A percentile compares a stretch with the other conserved stretches of the same genome.
Evolutionary conservation across 2,888 invertebrate species (phyloP).

Genomic region (Timema cristinae): DNA sequence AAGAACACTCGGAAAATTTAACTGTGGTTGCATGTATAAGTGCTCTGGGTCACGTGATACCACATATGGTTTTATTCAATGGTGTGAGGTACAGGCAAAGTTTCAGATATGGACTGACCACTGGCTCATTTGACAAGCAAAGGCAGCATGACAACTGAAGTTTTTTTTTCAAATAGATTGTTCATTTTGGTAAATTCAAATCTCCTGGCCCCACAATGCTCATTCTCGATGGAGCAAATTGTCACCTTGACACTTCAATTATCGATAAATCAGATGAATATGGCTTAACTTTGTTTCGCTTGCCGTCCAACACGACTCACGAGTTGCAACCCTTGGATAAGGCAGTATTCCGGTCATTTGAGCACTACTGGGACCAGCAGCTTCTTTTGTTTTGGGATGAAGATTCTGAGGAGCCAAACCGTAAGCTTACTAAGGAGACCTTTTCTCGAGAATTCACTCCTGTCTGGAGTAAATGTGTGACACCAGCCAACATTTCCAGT

Average conservation of each 20-base stretch:
- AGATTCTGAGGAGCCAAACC: slow-evolving; percentile 7
- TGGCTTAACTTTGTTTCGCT: not conserved
- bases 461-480: slow-evolving; percentile 13
- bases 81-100: not conserved
- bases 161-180: not conserved
- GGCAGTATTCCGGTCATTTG: slow-evolving; percentile 6
- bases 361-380: slow-evolving; percentile 1
- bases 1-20: not conserved
- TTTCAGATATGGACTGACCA: not conserved
- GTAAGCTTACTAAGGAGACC: not conserved
- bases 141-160: not conserved
- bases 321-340: not conserved
- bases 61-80: not conserved
- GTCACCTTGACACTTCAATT: not conserved
- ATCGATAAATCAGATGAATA: not conserved
- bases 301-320: slow-evolving; percentile 6
- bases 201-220: slow-evolving; percentile 4
- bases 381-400: not conserved
- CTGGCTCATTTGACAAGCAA: slow-evolving; percentile 1
- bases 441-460: not conserved
- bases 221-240: slow-evolving; percentile 1
- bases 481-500: not conserved
- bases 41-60: not conserved
- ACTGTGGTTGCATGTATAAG: not conserved
- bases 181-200: not conserved